Conservation (phyloP, 2,888 invertebrate species). For the Hydroisotoma schaefferi region DNA sequence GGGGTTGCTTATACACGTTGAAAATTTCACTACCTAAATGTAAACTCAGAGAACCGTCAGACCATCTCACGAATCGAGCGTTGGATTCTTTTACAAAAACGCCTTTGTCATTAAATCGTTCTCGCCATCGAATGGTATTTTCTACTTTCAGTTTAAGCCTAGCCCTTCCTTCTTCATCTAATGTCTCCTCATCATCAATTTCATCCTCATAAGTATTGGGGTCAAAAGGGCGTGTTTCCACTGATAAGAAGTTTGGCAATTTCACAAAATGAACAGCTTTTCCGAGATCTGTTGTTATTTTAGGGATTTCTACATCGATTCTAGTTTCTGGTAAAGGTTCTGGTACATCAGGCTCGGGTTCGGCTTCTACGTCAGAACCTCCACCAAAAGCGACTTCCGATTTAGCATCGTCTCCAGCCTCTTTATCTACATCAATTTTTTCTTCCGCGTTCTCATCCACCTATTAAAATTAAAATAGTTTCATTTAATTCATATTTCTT, state of each 20-base stretch:
- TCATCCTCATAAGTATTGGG: slow-evolving; percentile 94
- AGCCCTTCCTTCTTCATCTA: slow-evolving; percentile 96
- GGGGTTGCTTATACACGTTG: slow-evolving; percentile 90
- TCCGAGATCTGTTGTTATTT: slow-evolving; percentile 88
- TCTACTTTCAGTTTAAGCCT: slow-evolving; percentile 89
- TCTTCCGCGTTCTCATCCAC: not conserved
- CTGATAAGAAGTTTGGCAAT: slow-evolving; percentile 95
- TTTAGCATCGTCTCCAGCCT: slow-evolving; percentile 52
- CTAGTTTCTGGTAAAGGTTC: slow-evolving; percentile 85
- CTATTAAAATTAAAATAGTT: not conserved
- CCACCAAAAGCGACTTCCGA: slow-evolving; percentile 46
- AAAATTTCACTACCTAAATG: slow-evolving; percentile 97
- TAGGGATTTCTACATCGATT: slow-evolving; percentile 95
- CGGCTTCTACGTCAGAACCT: slow-evolving; percentile 50
- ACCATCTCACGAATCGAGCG: slow-evolving; percentile 93
- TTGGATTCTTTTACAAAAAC: slow-evolving; percentile 83
- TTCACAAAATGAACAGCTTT: slow-evolving; percentile 93
- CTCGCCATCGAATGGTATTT: slow-evolving; percentile 95
- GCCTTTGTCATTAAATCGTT: slow-evolving; percentile 76
- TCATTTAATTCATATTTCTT: no score
- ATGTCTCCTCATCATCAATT: slow-evolving; percentile 94
- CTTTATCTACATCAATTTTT: slow-evolving; percentile 55
- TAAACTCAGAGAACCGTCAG: slow-evolving; percentile 94
- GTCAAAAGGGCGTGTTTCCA: slow-evolving; percentile 95
- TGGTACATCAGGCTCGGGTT: slow-evolving; percentile 56